Evolutionary conservation across 2,113 vertebrate species (phyloP).

Genomic region (Chionis minor): DNA sequence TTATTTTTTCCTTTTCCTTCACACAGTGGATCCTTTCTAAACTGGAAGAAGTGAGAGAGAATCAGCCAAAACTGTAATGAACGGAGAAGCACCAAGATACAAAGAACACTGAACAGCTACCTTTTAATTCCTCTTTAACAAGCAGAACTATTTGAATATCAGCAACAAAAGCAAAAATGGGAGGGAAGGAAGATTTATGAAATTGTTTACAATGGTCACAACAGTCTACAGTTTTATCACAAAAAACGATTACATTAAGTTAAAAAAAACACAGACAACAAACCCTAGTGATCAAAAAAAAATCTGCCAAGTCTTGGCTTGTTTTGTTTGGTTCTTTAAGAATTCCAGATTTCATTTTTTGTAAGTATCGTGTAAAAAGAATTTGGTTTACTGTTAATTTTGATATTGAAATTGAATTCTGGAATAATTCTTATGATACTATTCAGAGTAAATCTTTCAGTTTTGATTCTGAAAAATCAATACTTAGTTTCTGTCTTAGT

Average conservation of each 20-base stretch:
- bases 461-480: background rate
- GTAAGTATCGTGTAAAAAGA: background rate
- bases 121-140: background rate
- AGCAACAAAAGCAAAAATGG: background rate
- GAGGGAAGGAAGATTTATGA: background rate
- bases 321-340: background rate
- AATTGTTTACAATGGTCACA: background rate
- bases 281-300: background rate
- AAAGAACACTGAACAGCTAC: background rate
- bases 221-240: background rate
- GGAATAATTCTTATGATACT: background rate
- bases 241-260: background rate
- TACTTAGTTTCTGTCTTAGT: background rate
- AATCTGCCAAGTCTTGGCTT: slow-evolving; percentile 2
- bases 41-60: slow-evolving; percentile 91
- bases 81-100: background rate
- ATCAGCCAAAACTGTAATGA: slow-evolving; percentile 75
- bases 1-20: slow-evolving; percentile 5
- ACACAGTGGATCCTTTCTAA: slow-evolving; percentile 92
- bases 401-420: slow-evolving; percentile 1
- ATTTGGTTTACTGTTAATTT: background rate
- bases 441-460: background rate
- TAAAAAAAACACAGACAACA: background rate
- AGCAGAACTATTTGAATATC: background rate
- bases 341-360: slow-evolving; percentile 13